A percentile compares a stretch with the other conserved stretches of the same genome.
These are phyloP conservation scores for Rhynchophorus ferrugineus DNA, from an alignment of 1,140 invertebrate genomes.

Conservation along the genomic window DNA sequence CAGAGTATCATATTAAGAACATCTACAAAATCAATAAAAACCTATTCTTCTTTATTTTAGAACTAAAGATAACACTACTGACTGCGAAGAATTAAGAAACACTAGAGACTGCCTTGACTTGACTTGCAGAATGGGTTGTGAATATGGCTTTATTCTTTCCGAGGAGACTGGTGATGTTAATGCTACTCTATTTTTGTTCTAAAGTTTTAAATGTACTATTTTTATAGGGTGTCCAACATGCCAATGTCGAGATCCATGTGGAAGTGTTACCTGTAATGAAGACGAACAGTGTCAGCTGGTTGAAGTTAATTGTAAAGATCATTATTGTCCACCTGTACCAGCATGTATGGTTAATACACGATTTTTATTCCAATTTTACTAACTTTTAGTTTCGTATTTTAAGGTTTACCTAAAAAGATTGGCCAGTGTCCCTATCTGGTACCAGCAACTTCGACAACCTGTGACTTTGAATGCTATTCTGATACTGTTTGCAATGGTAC, in stretches of 20 bases:
- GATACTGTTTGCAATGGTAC: constrained; percentile 65
- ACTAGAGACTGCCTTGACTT: constrained; percentile 58
- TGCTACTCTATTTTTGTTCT: too few species aligned
- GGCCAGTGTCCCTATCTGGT: constrained; percentile 78
- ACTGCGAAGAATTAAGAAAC: constrained; percentile 49
- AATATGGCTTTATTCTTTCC: constrained; percentile 71
- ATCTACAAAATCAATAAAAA: too few species aligned
- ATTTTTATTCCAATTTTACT: background rate
- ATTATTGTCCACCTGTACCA: constrained; percentile 74
- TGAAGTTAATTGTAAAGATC: constrained; percentile 70
- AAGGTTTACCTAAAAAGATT: constrained; percentile 58
- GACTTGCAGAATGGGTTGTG: constrained; percentile 69
- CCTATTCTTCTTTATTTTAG: too few species aligned
- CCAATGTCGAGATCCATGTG: constrained; percentile 71
- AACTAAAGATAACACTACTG: constrained; percentile 25
- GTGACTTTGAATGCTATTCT: constrained; percentile 67
- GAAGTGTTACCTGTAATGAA: constrained; percentile 50
- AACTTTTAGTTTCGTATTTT: background rate
- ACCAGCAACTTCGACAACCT: constrained; percentile 60
- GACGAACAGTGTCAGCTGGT: constrained; percentile 67
- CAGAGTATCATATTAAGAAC: too few species aligned
- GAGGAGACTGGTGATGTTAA: constrained; percentile 42
- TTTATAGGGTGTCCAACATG: constrained; percentile 60
- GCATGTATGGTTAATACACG: constrained; percentile 52
- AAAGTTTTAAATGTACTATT: background rate